Base-by-base conservation (phyloP, 1,140 invertebrate species). In the Nixonia krombeini region DNA sequence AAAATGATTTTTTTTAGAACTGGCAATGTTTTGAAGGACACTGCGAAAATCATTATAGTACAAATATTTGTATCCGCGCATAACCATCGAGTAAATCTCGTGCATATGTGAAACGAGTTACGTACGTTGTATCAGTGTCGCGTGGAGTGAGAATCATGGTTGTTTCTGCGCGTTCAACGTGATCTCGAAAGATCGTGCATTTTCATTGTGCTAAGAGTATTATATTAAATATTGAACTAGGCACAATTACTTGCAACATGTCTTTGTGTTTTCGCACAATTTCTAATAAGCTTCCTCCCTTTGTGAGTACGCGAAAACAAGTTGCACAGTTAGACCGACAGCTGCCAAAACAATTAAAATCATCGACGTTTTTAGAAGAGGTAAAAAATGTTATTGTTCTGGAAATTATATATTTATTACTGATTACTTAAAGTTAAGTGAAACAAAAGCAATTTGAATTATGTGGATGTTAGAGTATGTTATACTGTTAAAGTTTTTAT, bases 321-420 rank as follows among this genome's bases (percentile, higher is more conserved):
- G 12, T 45, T 2, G 16, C 25, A 8, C 42, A 28, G 29, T 16
- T 29, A 29, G 42, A 45, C 42, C 42, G 42, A 45, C 42, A 45
- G 42, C 25, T 45, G 42, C 42, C 42, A 28, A 45, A 45, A 45
- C 25, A 45, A 12, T 16, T 45, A 29, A 45, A 45, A 23, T 45
- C 25, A 7, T 29, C 40, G 8, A 12, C 25, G 8, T 45, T 29
- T 45, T 15, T 45, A 5, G 23, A 29, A 45, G 13, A 45, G 42
- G 42, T 45, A 23, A 44, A 10, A 7, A n/a, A n/a, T n/a, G 9
- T 9, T 12, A 2, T 33, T 10, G 9, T 10, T 29, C 26, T 4
- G 2, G 3, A 4, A 29, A 29, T 4, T 2, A 2, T 10, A 29
- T 8, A 10, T 4, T 9, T 10, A 29, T 8, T 2, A 12, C 31